phyloP scores from a whole-genome alignment of 2,888 invertebrate species.

The Perizoma affinitatum region DNA sequence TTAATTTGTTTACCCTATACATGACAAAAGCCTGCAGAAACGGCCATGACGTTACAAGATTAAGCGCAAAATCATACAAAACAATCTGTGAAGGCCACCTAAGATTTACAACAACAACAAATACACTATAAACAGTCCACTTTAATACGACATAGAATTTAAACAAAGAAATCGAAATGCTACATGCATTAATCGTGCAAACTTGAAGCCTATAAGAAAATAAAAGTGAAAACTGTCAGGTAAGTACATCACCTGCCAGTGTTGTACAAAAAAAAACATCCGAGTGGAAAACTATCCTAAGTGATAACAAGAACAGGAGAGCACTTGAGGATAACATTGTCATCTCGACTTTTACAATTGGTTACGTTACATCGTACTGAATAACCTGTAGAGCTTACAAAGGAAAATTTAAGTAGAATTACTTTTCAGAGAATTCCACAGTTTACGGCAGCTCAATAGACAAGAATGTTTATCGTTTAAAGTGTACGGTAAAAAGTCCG shows the following conservation, averaged over 20 bases:
- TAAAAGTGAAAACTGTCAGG: too few species aligned
- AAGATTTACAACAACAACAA: conserved; percentile 17
- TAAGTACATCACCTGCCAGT: too few species aligned
- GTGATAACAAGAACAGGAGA: conserved; percentile 51
- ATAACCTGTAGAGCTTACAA: conserved; percentile 27
- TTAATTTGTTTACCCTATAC: conserved; percentile 57
- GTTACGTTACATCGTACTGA: conserved; percentile 41
- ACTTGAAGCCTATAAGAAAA: too few species aligned
- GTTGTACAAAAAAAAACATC: conserved; percentile 14
- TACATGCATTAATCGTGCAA: too few species aligned
- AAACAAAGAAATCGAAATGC: conserved; percentile 17
- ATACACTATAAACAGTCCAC: conserved; percentile 11
- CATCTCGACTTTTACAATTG: conserved; percentile 48
- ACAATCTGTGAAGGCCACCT: conserved; percentile 25
- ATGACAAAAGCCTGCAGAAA: conserved; percentile 49
- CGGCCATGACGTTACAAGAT: conserved; percentile 16
- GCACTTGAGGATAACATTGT: conserved; percentile 56
- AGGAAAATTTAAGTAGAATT: conserved; percentile 18
- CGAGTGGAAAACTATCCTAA: conserved; percentile 39
- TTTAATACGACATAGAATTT: conserved; percentile 2
- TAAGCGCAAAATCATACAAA: conserved; percentile 31
- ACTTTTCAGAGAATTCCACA: conserved; percentile 13
- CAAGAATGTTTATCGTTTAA: conserved; percentile 22
- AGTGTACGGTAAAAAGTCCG: conserved; percentile 26
- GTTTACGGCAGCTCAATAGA: conserved; percentile 16